Evolutionary conservation across 2,113 vertebrate genomes (phyloP), one percentile per base, ranked within the genome.

Genomic region (Takifugu bimaculatus): DNA sequence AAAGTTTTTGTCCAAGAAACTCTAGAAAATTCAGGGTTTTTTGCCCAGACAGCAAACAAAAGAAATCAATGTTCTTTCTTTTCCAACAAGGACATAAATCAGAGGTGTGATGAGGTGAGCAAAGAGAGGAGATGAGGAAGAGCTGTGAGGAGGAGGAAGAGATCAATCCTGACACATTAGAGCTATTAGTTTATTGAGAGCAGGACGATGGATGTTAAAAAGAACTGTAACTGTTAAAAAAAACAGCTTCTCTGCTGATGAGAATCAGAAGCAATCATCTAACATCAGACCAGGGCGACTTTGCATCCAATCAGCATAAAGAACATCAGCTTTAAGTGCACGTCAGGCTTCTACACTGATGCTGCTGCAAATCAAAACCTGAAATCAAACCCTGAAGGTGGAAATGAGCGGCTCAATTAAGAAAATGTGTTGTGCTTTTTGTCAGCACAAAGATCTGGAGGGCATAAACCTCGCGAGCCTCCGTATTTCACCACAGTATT

Each of bases 161-260:
- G 94, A 97, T 98, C 94, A 93, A 94, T 97, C 91, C 93, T 93
- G 92, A 95, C 94, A 96, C 93, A 96, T 96, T 94, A 96, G 90
- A 90, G 87, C 92, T 91, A 93, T 96, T 94, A 93, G 90, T 86
- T 93, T 93, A 92, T 92, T 90, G 91, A 94, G 90, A 92, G 89
- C 72, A 58, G 75, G 71, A 73, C 90, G 92, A 94, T 80, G 69
- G 90, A 92, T 92, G 57, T 63, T 76, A 65, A 79, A 78, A 55
- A 61, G 65, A 72, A 62, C 72, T 66, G 69, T 78, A 70, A 64
- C 52, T 63, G 72, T 77, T 0, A 7, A 45, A 45, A 14, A n/a
- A 48, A 48, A 7, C 50, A 35, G 74, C 80, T 54, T 72, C 81
- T 79, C 56, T 20, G 42, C 67, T 76, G 70, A 73, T 74, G 65